Evolutionary conservation across 2,797 vertebrate genomes (phyloP), one percentile per base, ranked within the genome.

Genomic region (Bradypodion pumilum): DNA sequence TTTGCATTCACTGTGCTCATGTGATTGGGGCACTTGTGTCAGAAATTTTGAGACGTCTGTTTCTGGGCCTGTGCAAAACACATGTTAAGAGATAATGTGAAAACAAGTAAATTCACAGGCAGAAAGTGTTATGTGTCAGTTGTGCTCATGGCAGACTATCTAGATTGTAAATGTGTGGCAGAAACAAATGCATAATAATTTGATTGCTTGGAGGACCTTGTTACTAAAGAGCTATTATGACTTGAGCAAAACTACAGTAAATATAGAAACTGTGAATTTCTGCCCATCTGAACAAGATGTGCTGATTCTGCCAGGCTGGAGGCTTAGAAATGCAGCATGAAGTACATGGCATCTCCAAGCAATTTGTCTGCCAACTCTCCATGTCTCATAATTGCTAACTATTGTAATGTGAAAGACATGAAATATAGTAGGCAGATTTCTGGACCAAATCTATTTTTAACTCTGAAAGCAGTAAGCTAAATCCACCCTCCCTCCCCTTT

Each of bases 161-260:
- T 72, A n/a, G 35, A 59, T n/a, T 80, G 25, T n/a, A 21, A 37
- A 66, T 65, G 63, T 65, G 29, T 29, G 35, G 25, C 15, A 52
- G 78, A 69, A 80, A 80, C 13, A 80, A 80, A 29, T n/a, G 16
- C 42, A 46, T 29, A 52, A 27, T 66, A 74, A 75, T 35, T 13
- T 46, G 37, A 60, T 80, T 69, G 69, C n/a, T 13, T 44, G 56
- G 40, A 46, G 25, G 59, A 46, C 4, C 63, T 85, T 69, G 49
- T 75, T 74, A 52, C 27, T 44, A 21, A 59, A 40, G 37, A 40
- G 13, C 40, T 46, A 60, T 44, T 74, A n/a, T 7, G 37, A 32
- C 25, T 44, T 75, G 23, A 75, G 66, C 35, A 40, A 63, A 84
- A 80, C 5, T 74, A 80, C 16, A 72, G 42, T 68, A 80, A 56